Percentiles rank a stretch among this genome's conserved stretches.
phyloP scores from a whole-genome alignment of 2,113 vertebrate genomes.

The Siniperca chuatsi region DNA sequence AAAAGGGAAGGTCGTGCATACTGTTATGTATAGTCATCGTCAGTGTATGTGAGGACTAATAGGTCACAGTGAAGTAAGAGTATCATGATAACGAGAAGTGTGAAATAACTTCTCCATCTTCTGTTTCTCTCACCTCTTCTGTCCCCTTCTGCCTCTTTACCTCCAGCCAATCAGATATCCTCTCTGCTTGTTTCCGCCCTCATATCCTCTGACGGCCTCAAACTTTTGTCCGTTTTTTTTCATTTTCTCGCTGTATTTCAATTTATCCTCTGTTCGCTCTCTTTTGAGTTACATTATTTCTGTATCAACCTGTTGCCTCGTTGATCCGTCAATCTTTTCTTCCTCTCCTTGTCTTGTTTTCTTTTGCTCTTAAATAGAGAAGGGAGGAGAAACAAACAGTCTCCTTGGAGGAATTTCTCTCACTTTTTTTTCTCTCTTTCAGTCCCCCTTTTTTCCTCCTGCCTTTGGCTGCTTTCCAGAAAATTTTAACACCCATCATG shows the following conservation, averaged over 20 bases:
- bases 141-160: slow-evolving; percentile 13
- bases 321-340: slow-evolving; percentile 10
- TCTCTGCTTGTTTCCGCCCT: slow-evolving; percentile 23
- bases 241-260: not conserved
- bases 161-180: slow-evolving; percentile 28
- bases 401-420: slow-evolving; percentile 67
- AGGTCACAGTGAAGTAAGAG: not conserved
- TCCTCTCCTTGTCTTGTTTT: slow-evolving; percentile 33
- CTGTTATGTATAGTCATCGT: not conserved
- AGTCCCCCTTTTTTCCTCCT: not conserved
- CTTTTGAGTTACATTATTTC: slow-evolving; percentile 13
- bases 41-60: not conserved
- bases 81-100: slow-evolving; percentile 20
- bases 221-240: not conserved
- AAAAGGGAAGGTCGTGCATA: slow-evolving; percentile 17
- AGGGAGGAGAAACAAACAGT: slow-evolving; percentile 54
- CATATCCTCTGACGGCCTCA: not conserved
- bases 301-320: slow-evolving; percentile 30
- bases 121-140: slow-evolving; percentile 42
- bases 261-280: not conserved
- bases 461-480: slow-evolving; percentile 81
- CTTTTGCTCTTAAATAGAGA: slow-evolving; percentile 38
- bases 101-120: slow-evolving; percentile 50
- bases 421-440: slow-evolving; percentile 39
- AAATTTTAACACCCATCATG: slow-evolving; percentile 79